A percentile compares a stretch with the other conserved stretches of the same genome.
Conservation (phyloP, 2,797 vertebrate genomes). For the Semotilus atromaculatus region DNA sequence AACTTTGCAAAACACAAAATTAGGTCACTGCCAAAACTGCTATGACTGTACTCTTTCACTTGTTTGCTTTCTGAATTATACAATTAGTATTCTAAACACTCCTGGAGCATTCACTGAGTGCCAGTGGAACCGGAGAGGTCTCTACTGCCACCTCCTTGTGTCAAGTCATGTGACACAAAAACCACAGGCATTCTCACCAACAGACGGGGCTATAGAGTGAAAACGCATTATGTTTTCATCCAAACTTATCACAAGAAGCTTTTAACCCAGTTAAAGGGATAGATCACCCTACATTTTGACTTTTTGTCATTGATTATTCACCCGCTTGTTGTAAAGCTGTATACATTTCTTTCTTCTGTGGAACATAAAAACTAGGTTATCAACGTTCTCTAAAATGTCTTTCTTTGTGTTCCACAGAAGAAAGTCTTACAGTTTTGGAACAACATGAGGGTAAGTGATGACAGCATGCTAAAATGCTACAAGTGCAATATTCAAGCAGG, state of each 20-base stretch:
- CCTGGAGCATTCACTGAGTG: neutral
- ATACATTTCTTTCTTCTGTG: neutral
- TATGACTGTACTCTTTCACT: neutral
- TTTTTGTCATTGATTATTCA: neutral
- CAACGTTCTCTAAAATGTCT: neutral
- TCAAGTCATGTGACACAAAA: neutral
- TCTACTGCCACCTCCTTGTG: slow-evolving; percentile 33
- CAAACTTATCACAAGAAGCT: neutral
- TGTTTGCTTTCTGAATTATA: neutral
- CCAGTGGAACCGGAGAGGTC: neutral
- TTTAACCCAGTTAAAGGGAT: neutral
- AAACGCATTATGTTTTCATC: neutral
- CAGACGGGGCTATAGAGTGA: neutral
- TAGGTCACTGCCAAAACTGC: neutral
- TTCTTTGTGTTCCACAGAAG: neutral
- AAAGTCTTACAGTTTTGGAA: neutral
- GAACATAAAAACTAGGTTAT: neutral
- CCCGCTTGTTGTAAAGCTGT: neutral
- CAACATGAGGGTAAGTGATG: neutral
- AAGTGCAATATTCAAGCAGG: neutral
- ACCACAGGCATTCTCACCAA: neutral
- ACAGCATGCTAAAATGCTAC: neutral
- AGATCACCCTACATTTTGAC: neutral
- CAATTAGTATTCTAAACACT: neutral
- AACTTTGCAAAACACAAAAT: neutral